Evolutionary conservation across 2,888 invertebrate genomes (phyloP).

Genomic region (Hirtodrosophila trivittata): DNA sequence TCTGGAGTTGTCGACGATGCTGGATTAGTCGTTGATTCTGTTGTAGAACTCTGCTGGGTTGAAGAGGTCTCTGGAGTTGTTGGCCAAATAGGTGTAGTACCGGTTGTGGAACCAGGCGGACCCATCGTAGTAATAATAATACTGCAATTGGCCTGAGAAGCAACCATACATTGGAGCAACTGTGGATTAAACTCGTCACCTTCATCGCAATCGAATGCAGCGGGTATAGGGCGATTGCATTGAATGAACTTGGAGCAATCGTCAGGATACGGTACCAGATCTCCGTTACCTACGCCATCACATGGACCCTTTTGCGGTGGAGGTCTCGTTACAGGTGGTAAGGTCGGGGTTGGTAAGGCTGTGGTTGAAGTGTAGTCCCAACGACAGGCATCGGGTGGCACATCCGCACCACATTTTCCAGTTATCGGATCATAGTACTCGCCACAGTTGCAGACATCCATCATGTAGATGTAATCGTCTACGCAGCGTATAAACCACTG

Average conservation of each 20-base stretch:
- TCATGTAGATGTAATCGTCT: slow-evolving; percentile 67
- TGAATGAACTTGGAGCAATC: slow-evolving; percentile 72
- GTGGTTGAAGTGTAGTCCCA: slow-evolving; percentile 57
- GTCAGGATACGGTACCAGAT: slow-evolving; percentile 63
- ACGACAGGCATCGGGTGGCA: slow-evolving; percentile 66
- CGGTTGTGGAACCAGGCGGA: slow-evolving; percentile 4
- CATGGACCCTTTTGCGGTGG: slow-evolving; percentile 67
- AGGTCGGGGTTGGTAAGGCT: slow-evolving; percentile 18
- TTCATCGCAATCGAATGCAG: slow-evolving; percentile 47
- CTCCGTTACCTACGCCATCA: slow-evolving; percentile 43
- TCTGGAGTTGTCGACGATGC: too few species aligned
- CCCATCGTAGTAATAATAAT: slow-evolving; percentile 14
- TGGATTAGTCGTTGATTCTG: too few species aligned
- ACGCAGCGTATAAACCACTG: slow-evolving; percentile 71
- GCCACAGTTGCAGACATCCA: slow-evolving; percentile 58
- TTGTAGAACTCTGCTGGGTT: too few species aligned
- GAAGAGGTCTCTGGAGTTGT: slow-evolving; percentile 6
- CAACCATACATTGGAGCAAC: slow-evolving; percentile 52
- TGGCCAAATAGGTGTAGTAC: slow-evolving; percentile 8
- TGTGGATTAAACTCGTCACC: slow-evolving; percentile 67
- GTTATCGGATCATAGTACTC: slow-evolving; percentile 70
- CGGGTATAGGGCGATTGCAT: slow-evolving; percentile 61
- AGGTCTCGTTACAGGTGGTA: slow-evolving; percentile 54
- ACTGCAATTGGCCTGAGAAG: slow-evolving; percentile 62
- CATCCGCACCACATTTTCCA: slow-evolving; percentile 60